Evolutionary conservation across 2,888 invertebrate species (phyloP), one percentile per base, ranked within the genome.

Genomic region (Melieria crassipennis): DNA sequence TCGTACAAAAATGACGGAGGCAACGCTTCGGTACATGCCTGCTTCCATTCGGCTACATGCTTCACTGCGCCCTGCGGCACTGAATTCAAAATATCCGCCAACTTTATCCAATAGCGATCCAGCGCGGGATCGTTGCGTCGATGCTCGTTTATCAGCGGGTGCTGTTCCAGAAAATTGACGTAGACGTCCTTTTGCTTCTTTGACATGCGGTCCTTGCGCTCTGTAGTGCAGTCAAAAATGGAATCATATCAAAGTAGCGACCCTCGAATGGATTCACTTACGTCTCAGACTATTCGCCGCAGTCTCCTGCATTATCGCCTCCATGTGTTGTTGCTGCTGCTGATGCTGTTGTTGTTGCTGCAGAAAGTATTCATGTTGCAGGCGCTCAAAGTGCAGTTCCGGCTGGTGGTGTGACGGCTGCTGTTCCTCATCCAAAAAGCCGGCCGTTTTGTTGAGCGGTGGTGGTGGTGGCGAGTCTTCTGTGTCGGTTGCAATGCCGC

Each of bases 151-250:
- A 84, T 83, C 66, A 80, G 78, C 61, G 82, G 82, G 75, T 84
- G 81, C 70, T 84, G 83, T 68, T 84, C 84, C 75, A 84, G 76
- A 70, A 83, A 84, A 65, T 81, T 82, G 7, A 84, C 84, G 69
- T 84, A 84, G 7, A 84, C 80, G 65, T 84, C 83, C 73, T 84
- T 84, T 69, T 84, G 83, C 5, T 82, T 81, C 70, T 84, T 84
- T 5, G 84, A 84, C 83, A 84, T 84, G 70, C 83, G 83, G 69
- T 84, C 83, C 74, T 84, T 84, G 50, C 83, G 84, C 73, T 84
- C 83, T 84, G 64, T 6, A 2, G 16, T 60, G 60, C 43, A 60
- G 7, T 60, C 11, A 42, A 42, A 7, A 58, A 42, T 42, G 43
- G 10, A 11, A 43, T 58, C 43, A 42, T 42, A 42, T 48, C 30